A percentile compares a stretch with the other conserved stretches of the same genome.
Evolutionary conservation across 1,140 invertebrate species (phyloP).

Genomic region (Bilobella aurantiaca): DNA sequence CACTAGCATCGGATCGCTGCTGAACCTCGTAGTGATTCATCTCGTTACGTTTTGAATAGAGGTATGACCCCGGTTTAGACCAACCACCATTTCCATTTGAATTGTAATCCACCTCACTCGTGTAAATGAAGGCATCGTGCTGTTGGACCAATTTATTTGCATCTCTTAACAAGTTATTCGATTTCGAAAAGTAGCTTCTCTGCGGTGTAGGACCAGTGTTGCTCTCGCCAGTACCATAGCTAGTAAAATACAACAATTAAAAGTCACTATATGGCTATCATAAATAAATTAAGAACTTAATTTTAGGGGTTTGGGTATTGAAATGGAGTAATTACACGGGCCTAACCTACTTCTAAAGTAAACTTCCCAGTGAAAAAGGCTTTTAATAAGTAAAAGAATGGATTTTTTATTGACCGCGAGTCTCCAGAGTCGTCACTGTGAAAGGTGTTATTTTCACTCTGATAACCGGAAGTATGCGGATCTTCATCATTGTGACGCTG

Average conservation of each 20-base stretch:
- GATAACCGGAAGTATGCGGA: slow-evolving; percentile 27
- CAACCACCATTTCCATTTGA: background rate
- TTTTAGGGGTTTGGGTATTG: slow-evolving; percentile 5
- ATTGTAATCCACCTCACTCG: background rate
- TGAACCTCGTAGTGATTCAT: background rate
- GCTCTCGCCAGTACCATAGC: background rate
- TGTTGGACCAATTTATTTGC: background rate
- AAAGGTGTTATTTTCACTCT: slow-evolving; percentile 24
- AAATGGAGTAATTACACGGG: too few relatives aligned
- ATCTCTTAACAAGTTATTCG: background rate
- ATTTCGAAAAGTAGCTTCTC: background rate
- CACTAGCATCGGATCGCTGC: background rate
- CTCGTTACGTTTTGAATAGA: background rate
- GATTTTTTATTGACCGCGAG: slow-evolving; percentile 9
- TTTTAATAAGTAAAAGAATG: background rate
- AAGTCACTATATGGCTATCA: background rate
- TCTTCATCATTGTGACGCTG: slow-evolving; percentile 17
- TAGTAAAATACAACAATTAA: slow-evolving; percentile 1
- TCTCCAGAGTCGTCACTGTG: slow-evolving; percentile 17
- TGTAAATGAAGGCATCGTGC: background rate
- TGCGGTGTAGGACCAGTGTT: background rate
- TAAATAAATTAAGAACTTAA: background rate
- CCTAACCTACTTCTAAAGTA: too few relatives aligned
- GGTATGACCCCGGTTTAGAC: background rate
- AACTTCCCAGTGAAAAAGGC: too few relatives aligned